phyloP scores from a whole-genome alignment of 2,797 vertebrate species.

The Semaprochilodus insignis region DNA sequence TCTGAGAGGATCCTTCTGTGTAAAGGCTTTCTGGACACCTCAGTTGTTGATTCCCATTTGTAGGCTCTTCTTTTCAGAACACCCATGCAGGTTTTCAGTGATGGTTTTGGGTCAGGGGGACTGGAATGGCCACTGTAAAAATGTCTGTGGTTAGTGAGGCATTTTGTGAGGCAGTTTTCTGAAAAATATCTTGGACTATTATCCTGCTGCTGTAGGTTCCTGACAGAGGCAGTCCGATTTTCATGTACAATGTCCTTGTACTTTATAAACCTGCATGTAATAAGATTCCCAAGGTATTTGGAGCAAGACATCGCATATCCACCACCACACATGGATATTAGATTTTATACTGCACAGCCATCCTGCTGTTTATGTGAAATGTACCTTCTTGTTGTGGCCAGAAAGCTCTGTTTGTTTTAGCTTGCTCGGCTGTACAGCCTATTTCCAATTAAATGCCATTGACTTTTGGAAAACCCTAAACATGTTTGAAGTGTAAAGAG shows the following conservation, averaged over 20 bases:
- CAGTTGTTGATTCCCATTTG: not conserved
- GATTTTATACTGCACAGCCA: not conserved
- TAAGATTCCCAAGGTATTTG: not conserved
- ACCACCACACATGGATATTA: not conserved
- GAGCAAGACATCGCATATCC: not conserved
- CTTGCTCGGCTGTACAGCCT: not conserved
- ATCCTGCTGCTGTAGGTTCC: not conserved
- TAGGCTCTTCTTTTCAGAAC: not conserved
- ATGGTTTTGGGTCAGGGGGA: not conserved
- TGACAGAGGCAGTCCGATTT: not conserved
- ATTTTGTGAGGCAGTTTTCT: constrained; percentile 10
- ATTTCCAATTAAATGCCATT: not conserved
- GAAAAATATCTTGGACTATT: not conserved
- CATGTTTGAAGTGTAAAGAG: not conserved
- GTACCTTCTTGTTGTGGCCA: not conserved
- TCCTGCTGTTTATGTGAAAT: not conserved
- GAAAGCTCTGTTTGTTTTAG: not conserved
- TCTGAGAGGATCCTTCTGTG: not conserved
- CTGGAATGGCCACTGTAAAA: not conserved
- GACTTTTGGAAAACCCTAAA: not conserved
- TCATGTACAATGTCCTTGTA: not conserved
- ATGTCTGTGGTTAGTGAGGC: not conserved
- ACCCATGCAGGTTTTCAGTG: not conserved
- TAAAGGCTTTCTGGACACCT: not conserved
- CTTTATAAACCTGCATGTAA: not conserved